These are phyloP conservation scores for Nomada fabriciana DNA, from an alignment of 2,888 invertebrate species.

Conservation along the genomic window DNA sequence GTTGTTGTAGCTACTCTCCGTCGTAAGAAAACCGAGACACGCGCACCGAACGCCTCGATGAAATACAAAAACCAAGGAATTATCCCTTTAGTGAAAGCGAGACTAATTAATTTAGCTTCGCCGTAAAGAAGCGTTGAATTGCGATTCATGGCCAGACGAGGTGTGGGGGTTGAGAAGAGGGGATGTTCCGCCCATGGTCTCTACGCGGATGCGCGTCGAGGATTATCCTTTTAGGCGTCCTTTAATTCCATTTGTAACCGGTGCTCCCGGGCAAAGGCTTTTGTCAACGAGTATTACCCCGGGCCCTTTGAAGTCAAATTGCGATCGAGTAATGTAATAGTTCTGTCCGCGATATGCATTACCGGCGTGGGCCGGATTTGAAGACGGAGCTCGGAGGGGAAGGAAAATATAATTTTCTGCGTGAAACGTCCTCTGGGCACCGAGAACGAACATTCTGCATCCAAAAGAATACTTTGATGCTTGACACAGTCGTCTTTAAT, in stretches of 20 bases:
- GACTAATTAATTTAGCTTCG: conserved; percentile 63
- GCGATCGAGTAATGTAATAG: conserved; percentile 67
- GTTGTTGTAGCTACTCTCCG: conserved; percentile 28
- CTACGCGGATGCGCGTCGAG: conserved; percentile 46
- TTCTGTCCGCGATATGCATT: conserved; percentile 56
- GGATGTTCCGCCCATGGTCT: conserved; percentile 54
- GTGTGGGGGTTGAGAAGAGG: conserved; percentile 23
- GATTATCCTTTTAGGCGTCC: conserved; percentile 69
- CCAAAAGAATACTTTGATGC: too few relatives aligned
- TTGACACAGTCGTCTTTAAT: neutral
- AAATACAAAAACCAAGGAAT: conserved; percentile 45
- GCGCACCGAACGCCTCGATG: neutral
- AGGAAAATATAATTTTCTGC: conserved; percentile 48
- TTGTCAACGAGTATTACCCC: conserved; percentile 68
- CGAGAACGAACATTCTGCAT: neutral
- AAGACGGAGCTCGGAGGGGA: conserved; percentile 24
- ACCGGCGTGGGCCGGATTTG: conserved; percentile 24
- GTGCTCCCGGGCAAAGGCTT: conserved; percentile 60
- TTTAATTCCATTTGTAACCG: conserved; percentile 67
- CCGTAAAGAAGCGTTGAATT: conserved; percentile 62
- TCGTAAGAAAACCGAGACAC: conserved; percentile 35
- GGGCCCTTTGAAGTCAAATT: conserved; percentile 68
- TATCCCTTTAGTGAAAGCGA: conserved; percentile 59
- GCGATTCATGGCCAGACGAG: conserved; percentile 36
- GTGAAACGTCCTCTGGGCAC: neutral